These are phyloP conservation scores for Coenobita brevimanus DNA, from an alignment of 1,140 invertebrate species.

Conservation along the genomic window DNA sequence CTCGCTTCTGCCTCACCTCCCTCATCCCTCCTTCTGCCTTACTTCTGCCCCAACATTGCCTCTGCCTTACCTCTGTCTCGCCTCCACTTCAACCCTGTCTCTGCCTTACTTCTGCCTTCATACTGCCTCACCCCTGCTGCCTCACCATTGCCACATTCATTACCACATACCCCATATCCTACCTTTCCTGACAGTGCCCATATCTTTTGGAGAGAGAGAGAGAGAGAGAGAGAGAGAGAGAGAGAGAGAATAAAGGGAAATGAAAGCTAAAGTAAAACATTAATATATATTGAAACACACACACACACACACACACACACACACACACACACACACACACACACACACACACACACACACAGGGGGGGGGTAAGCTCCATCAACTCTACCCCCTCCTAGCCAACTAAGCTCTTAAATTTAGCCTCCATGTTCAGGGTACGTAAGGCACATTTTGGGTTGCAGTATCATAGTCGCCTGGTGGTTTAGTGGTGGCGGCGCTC, in stretches of 20 bases:
- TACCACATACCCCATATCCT: not conserved
- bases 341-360: conserved; percentile 31
- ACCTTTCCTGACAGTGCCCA: not conserved
- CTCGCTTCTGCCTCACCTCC: not conserved
- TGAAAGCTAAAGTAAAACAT: not conserved
- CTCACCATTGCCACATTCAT: not conserved
- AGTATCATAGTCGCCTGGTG: too few species aligned
- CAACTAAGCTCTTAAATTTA: too few species aligned
- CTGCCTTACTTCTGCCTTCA: not conserved
- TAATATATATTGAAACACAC: not conserved
- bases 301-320: conserved; percentile 10
- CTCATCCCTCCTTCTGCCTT: not conserved
- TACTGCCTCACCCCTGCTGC: not conserved
- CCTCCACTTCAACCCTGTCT: too few species aligned
- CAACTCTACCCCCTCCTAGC: too few species aligned
- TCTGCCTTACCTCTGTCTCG: not conserved
- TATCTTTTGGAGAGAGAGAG: not conserved
- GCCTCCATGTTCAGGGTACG: not conserved
- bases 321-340: conserved; percentile 34
- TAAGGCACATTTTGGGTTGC: too few species aligned
- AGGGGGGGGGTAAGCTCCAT: not conserved
- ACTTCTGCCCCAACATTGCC: not conserved
- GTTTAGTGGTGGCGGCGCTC: too few species aligned
- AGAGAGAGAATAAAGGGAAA: not conserved
- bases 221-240: not conserved